These are phyloP conservation scores for Ceryle rudis DNA, from an alignment of 2,797 vertebrate species.

Conservation along the genomic window DNA sequence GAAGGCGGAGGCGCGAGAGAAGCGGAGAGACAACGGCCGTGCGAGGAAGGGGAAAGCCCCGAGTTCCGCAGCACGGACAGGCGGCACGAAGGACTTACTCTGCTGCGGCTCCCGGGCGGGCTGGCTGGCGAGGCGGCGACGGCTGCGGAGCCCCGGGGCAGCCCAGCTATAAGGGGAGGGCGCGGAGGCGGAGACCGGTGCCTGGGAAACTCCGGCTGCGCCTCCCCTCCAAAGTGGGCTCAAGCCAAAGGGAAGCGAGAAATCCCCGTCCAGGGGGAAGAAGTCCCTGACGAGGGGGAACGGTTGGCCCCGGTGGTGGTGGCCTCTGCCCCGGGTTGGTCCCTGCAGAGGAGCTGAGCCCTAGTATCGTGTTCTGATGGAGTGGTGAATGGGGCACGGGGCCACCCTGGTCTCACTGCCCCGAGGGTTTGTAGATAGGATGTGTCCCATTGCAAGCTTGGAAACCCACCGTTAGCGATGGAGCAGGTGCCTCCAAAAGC, in stretches of 20 bases:
- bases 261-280: neutral
- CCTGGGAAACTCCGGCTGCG: neutral
- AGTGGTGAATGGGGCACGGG: fast-evolving
- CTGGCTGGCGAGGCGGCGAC: neutral
- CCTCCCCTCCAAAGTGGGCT: neutral
- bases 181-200: neutral
- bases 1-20: neutral
- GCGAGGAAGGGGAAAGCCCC: neutral
- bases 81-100: neutral
- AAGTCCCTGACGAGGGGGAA: fast-evolving
- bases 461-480: fast-evolving
- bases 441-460: neutral
- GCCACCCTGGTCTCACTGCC: neutral
- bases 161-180: slow-evolving; percentile 22
- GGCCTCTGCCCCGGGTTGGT: neutral
- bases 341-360: neutral
- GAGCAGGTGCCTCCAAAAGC: neutral
- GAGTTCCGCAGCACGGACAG: neutral
- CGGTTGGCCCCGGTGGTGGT: fast-evolving
- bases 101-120: neutral
- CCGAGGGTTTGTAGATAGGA: fast-evolving
- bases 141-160: neutral
- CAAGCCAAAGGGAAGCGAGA: neutral
- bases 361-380: fast-evolving
- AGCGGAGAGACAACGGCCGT: neutral